Evolutionary conservation across 2,888 invertebrate genomes (phyloP), one percentile per base, ranked within the genome.

Genomic region (Dolichopus griseipennis): DNA sequence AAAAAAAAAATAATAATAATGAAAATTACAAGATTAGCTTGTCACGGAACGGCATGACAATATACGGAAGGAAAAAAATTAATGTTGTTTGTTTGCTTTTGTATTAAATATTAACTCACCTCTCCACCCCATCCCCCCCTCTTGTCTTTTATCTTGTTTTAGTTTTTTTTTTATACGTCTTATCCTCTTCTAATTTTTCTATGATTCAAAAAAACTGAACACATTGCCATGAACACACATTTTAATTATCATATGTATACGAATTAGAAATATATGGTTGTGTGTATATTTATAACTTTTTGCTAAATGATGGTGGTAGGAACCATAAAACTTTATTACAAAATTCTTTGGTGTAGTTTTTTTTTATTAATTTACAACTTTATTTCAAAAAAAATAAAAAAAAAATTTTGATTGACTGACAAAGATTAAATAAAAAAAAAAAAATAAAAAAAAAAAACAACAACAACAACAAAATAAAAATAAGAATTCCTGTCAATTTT

Each of bases 41-140:
- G 52, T 52, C 52, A 52, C 52, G 52, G 52, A 52, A 52, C 52
- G 52, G 52, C n/a, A 52, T 52, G 52, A 52, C 52, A 52, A 52
- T 52, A 52, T 18, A 52, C 52, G 52, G 52, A 52, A 52, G 52
- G 52, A 52, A 52, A 52, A 52, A 52, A 52, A 52, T 18, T 52
- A 52, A 52, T 52, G 52, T 52, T 52, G 9, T 52, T n/a, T 52
- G 52, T 52, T 18, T 52, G 52, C 15, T 52, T 52, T 52, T 52
- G 52, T 52, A 52, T 52, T 52, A 37, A 37, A 27, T 41, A 41
- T 41, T 6, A 5, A 41, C 12, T 7, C 15, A 4, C 15, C 41
- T 41, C 3, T 41, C 12, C n/a, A n/a, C n/a, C n/a, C n/a, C n/a
- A n/a, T 9, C 43, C 43, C 43, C 43, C 12, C 12, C 18, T 18